Evolutionary conservation across 2,797 vertebrate genomes (phyloP).

Genomic region (Onychomys arenicola): DNA sequence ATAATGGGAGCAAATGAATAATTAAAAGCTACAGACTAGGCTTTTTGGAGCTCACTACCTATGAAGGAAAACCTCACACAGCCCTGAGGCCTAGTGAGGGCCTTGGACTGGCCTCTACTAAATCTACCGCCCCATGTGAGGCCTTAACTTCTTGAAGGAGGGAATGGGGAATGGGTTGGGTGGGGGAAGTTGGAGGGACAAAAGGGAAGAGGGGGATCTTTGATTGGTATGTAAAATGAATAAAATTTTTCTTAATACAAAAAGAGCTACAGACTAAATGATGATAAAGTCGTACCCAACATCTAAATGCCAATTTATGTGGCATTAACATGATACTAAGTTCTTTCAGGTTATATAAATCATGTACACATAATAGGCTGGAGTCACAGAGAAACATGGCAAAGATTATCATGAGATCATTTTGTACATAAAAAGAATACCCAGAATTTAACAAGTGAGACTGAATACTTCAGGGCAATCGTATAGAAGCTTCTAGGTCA

Average conservation of each 20-base stretch:
- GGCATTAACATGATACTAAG: neutral
- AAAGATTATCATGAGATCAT: neutral
- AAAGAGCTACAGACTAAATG: neutral
- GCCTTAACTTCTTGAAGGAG: no score
- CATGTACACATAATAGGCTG: no score
- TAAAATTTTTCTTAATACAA: no score
- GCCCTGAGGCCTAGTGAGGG: no score
- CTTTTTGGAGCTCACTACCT: no score
- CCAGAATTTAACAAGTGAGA: neutral
- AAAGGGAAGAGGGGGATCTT: no score
- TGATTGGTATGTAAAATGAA: no score
- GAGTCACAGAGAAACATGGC: neutral
- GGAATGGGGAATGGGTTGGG: no score
- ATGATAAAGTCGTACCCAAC: neutral
- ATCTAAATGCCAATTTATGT: neutral
- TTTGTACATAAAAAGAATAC: neutral
- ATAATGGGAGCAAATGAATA: neutral
- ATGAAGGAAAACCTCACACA: no score
- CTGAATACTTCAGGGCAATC: neutral
- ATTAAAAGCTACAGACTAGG: neutral
- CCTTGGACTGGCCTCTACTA: no score
- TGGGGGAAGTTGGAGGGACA: no score
- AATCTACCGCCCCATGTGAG: no score
- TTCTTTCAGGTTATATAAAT: neutral
- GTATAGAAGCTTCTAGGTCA: neutral